These are phyloP conservation scores for Atractosteus spatula DNA, from an alignment of 2,113 vertebrate species.

Conservation along the genomic window DNA sequence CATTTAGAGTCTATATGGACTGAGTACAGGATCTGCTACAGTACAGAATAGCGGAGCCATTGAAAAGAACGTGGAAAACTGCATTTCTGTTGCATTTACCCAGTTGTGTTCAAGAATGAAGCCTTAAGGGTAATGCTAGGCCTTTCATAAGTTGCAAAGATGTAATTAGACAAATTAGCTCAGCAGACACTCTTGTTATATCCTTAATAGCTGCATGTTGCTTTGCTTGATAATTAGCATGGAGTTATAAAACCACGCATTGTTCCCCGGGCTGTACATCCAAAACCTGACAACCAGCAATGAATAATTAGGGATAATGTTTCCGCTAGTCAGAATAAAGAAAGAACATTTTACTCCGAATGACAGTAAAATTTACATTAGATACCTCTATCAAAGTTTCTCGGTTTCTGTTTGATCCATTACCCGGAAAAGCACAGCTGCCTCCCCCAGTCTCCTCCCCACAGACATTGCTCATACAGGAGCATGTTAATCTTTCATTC, in stretches of 20 bases:
- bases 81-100: slow-evolving; percentile 47
- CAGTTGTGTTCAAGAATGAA: slow-evolving; percentile 41
- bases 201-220: slow-evolving; percentile 59
- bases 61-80: slow-evolving; percentile 36
- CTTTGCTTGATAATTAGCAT: slow-evolving; percentile 63
- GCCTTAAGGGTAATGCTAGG: slow-evolving; percentile 56
- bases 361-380: slow-evolving; percentile 45
- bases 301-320: slow-evolving; percentile 53
- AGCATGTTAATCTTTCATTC: no score
- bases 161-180: slow-evolving; percentile 69
- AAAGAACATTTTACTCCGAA: slow-evolving; percentile 35
- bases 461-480: no score
- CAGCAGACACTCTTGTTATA: slow-evolving; percentile 57
- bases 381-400: slow-evolving; percentile 38
- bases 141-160: slow-evolving; percentile 66
- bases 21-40: no score
- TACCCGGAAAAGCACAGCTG: slow-evolving; percentile 9
- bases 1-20: no score
- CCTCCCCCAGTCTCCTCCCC: no score
- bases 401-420: slow-evolving; percentile 29
- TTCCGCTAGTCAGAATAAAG: slow-evolving; percentile 52
- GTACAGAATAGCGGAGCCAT: neutral
- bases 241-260: slow-evolving; percentile 52
- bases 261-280: slow-evolving; percentile 51
- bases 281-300: slow-evolving; percentile 58